Evolutionary conservation across 1,140 invertebrate species (phyloP).

Genomic region (Nylanderia fulva): DNA sequence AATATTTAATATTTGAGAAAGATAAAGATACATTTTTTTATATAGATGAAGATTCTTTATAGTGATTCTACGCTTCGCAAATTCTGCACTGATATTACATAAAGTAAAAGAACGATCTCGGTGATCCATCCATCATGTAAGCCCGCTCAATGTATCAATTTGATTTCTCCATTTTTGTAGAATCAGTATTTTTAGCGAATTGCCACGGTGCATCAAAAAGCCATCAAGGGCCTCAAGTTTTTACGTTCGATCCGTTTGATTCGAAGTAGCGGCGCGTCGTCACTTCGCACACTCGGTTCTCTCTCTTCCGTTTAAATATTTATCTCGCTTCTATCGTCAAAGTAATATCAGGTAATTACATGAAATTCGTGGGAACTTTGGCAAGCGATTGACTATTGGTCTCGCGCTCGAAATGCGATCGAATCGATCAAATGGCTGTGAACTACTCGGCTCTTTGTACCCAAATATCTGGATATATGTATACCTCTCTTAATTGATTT

Average conservation of each 20-base stretch:
- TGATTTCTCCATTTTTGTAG: conserved; percentile 5
- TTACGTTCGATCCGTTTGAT: conserved; percentile 45
- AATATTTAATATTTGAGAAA: conserved; percentile 23
- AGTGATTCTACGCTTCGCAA: background rate
- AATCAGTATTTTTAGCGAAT: conserved; percentile 52
- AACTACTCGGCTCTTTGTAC: conserved; percentile 23
- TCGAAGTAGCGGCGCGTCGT: conserved; percentile 22
- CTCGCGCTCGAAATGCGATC: conserved; percentile 23
- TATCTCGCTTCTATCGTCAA: conserved; percentile 58
- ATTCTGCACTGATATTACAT: conserved; percentile 1
- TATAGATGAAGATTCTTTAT: background rate
- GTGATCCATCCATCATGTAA: conserved; percentile 37
- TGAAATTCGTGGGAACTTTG: conserved; percentile 54
- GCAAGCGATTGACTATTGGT: conserved; percentile 44
- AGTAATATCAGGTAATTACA: conserved; percentile 60
- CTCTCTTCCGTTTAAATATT: conserved; percentile 47
- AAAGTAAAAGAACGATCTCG: conserved; percentile 2
- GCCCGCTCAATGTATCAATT: conserved; percentile 3
- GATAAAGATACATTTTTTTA: background rate
- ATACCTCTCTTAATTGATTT: background rate
- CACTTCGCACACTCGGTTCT: conserved; percentile 42
- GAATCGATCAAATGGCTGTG: conserved; percentile 32
- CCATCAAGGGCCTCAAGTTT: conserved; percentile 51
- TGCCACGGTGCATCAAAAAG: conserved; percentile 53
- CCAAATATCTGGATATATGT: background rate